These are phyloP conservation scores for Chrysolina haemoptera DNA, from an alignment of 2,888 invertebrate genomes.

Conservation along the genomic window DNA sequence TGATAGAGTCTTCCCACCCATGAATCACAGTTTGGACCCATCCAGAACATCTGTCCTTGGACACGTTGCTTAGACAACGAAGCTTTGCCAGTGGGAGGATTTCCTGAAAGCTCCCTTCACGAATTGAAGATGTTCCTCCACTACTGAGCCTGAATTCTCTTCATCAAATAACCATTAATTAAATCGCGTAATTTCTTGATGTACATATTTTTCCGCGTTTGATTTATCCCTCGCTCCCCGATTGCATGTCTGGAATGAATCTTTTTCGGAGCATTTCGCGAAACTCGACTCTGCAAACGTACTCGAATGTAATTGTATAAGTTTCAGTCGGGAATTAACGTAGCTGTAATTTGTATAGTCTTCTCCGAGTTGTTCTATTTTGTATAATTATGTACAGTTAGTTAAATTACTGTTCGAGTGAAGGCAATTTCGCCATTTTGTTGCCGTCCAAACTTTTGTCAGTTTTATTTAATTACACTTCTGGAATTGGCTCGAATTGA, in stretches of 20 bases:
- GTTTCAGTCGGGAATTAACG: conserved; percentile 56
- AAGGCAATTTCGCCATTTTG: conserved; percentile 54
- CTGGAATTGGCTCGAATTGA: conserved; percentile 32
- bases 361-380: conserved; percentile 57
- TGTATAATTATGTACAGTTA: conserved; percentile 58
- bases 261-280: conserved; percentile 30
- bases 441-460: conserved; percentile 54
- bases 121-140: no score
- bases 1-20: no score
- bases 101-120: no score
- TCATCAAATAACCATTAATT: background rate
- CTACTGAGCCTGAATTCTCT: no score
- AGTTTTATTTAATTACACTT: conserved; percentile 47
- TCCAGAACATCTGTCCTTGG: no score
- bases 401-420: conserved; percentile 56
- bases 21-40: no score
- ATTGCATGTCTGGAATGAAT: conserved; percentile 22
- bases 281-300: conserved; percentile 45
- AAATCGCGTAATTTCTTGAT: background rate
- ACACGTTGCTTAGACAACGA: no score
- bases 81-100: no score
- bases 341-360: conserved; percentile 56
- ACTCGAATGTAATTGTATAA: conserved; percentile 57
- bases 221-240: background rate
- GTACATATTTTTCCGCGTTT: background rate